Evolutionary conservation across 2,113 vertebrate species (phyloP), one percentile per base, ranked within the genome.

Genomic region (Axis porcinus): DNA sequence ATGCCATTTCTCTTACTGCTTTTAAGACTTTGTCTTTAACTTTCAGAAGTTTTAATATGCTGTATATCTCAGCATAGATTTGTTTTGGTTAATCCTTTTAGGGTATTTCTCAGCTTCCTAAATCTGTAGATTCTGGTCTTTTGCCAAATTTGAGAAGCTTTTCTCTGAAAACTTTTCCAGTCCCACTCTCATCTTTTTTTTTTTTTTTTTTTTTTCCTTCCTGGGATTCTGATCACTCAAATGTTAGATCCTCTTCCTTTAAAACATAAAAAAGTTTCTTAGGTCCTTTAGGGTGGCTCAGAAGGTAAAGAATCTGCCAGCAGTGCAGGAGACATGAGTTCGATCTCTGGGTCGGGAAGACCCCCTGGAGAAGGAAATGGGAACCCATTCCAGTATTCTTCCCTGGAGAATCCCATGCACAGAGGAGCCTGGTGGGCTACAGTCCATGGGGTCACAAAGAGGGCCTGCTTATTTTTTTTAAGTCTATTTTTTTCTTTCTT

Each of bases 11-110:
- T 88, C 60, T 87, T 52, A 40, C 52, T 40, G 14, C 52, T 70
- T 88, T 87, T 27, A 25, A 82, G 33, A 50, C 58, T 88, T 47
- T 55, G 78, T 64, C 40, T n/a, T 79, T 23, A n/a, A 40, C 91
- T 93, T 76, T 90, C 67, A 50, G 40, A 94, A 90, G 86, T 67
- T 82, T 60, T 45, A 76, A 57, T 28, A 45, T 23, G n/a, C 55
- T n/a, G 4, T 16, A 5, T 36, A 11, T 36, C n/a, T 83, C 19
- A 47, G 70, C 50, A 57, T 50, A 58, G 50, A 25, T 67, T 87
- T 67, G 36, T 64, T 85, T 47, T 15, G 10, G 25, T 55, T 47
- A 76, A 78, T 64, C 17, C 47, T 83, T 58, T 55, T 19, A 25
- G 47, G 45, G 28, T 13, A 55, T 78, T 62, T 10, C 33, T 58